A percentile compares a stretch with the other conserved stretches of the same genome.
These are phyloP conservation scores for Microctonus hyperodae DNA, from an alignment of 2,888 invertebrate genomes.

Conservation along the genomic window DNA sequence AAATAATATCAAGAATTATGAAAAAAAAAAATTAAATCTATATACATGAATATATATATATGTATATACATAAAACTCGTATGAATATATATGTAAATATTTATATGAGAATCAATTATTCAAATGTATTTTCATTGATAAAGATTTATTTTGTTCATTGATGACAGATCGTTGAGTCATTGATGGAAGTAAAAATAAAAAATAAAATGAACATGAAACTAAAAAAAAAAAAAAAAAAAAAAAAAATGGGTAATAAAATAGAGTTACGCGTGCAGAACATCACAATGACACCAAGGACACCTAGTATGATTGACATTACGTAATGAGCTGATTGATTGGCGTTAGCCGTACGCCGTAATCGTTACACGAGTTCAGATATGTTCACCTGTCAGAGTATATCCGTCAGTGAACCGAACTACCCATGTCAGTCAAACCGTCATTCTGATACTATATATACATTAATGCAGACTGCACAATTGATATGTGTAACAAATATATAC, in stretches of 20 bases:
- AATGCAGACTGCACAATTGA: background rate
- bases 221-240: background rate
- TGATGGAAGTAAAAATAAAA: background rate
- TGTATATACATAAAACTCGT: no score
- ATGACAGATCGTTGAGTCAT: slow-evolving; percentile 34
- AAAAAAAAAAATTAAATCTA: slow-evolving; percentile 6
- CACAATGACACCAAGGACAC: slow-evolving; percentile 30
- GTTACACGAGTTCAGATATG: slow-evolving; percentile 48
- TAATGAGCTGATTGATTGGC: slow-evolving; percentile 59
- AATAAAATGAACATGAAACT: no score
- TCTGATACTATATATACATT: slow-evolving; percentile 20
- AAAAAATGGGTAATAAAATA: no score
- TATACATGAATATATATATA: no score
- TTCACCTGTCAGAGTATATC: slow-evolving; percentile 32
- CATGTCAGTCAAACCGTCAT: slow-evolving; percentile 36
- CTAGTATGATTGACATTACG: slow-evolving; percentile 49
- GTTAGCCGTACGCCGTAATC: slow-evolving; percentile 51
- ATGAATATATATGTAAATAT: no score
- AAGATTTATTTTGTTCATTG: background rate
- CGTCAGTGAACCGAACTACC: slow-evolving; percentile 33
- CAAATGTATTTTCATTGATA: background rate
- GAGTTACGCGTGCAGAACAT: no score
- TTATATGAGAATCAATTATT: background rate
- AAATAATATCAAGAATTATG: background rate
- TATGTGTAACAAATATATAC: no score